Conservation (phyloP, 2,113 vertebrate species). For the Apaloderma vittatum region DNA sequence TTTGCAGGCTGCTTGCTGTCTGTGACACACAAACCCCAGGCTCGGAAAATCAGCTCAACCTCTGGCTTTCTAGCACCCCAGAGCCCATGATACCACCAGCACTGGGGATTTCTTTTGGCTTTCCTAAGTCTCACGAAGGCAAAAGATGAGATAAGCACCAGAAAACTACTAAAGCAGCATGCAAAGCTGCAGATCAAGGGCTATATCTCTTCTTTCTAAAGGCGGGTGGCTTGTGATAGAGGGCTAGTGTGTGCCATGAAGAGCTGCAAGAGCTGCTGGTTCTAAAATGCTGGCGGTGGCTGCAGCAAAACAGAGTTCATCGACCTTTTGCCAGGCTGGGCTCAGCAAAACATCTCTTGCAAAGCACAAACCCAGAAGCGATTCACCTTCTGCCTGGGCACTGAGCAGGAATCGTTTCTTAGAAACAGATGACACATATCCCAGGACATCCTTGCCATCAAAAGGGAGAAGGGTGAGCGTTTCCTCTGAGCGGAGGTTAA, state of each 20-base stretch:
- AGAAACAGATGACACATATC: neutral
- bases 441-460: neutral
- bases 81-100: accelerated
- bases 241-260: accelerated
- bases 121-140: neutral
- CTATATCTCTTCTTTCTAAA: neutral
- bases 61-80: neutral
- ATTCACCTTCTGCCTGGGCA: neutral
- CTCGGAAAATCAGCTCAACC: neutral
- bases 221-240: accelerated
- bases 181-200: neutral
- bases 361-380: neutral
- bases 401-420: neutral
- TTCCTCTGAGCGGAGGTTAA: neutral
- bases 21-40: neutral
- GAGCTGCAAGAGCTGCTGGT: neutral
- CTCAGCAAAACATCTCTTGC: neutral
- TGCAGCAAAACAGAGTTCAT: neutral
- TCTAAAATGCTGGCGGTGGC: neutral
- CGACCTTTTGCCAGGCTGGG: neutral
- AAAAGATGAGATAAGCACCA: neutral
- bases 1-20: neutral
- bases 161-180: accelerated
- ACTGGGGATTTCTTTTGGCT: neutral
- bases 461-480: neutral